A percentile compares a stretch with the other conserved stretches of the same genome.
phyloP scores from a whole-genome alignment of 2,113 vertebrate genomes.

The Sigmodon hispidus region DNA sequence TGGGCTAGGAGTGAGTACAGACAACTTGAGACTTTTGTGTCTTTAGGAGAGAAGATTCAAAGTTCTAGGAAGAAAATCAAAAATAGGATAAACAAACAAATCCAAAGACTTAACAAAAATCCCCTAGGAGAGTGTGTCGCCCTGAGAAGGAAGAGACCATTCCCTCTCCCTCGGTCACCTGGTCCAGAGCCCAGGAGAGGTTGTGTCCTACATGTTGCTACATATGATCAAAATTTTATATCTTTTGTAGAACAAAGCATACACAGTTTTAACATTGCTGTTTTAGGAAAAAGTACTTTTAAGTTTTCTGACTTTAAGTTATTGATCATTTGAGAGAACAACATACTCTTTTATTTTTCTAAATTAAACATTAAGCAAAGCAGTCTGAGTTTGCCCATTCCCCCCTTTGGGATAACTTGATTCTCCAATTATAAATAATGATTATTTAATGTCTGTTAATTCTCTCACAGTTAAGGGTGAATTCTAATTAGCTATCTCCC shows the following conservation, averaged over 20 bases:
- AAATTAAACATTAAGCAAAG: constrained; percentile 81
- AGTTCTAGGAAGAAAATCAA: not conserved
- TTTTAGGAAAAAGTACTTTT: not conserved
- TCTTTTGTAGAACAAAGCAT: not conserved
- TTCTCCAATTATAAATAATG: constrained; percentile 86
- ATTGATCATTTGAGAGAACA: constrained; percentile 64
- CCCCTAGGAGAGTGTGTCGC: not conserved
- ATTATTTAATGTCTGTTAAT: constrained; percentile 84
- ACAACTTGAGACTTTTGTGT: not conserved
- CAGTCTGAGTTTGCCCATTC: constrained; percentile 64
- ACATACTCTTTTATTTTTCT: constrained; percentile 78
- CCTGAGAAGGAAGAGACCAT: not conserved
- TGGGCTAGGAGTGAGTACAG: not conserved
- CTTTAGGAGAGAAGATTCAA: not conserved
- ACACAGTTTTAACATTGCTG: not conserved
- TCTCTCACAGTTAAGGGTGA: constrained; percentile 74
- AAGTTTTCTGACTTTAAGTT: constrained; percentile 45
- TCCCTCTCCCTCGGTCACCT: not conserved
- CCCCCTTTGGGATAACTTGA: constrained; percentile 79
- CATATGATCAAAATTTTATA: not conserved
- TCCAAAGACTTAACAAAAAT: not conserved
- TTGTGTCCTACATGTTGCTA: not conserved
- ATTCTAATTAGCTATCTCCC: constrained; percentile 75
- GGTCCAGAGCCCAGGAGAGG: not conserved
- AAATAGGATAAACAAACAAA: not conserved